Percentiles rank a stretch among this genome's conserved stretches.
Conservation (phyloP, 2,113 vertebrate genomes). For the Chaetodon trifascialis region DNA sequence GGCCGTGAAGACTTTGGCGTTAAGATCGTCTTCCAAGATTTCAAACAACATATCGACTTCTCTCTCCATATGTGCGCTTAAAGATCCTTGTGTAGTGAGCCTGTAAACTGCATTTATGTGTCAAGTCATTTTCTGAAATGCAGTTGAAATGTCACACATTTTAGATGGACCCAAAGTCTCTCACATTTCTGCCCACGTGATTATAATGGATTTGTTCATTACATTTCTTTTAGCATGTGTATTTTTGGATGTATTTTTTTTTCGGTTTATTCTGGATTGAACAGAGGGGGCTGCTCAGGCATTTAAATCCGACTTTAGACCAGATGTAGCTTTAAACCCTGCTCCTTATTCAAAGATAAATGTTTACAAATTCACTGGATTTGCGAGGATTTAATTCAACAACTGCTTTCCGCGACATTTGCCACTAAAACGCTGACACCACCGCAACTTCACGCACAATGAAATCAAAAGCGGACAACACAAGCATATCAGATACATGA, state of each 20-base stretch:
- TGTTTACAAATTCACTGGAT: conserved; percentile 54
- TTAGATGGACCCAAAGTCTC: rapidly evolving
- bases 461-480: conserved; percentile 45
- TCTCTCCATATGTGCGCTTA: neutral
- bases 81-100: neutral
- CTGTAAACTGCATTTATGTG: conserved; percentile 28
- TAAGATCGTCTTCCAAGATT: conserved; percentile 44
- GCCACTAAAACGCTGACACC: conserved; percentile 21
- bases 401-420: conserved; percentile 26
- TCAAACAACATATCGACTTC: conserved; percentile 27
- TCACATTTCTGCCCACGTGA: neutral
- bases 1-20: conserved; percentile 93
- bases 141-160: neutral
- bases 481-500: conserved; percentile 52
- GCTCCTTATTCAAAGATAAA: conserved; percentile 39
- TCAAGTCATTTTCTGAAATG: neutral
- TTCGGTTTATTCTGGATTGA: conserved; percentile 18
- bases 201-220: neutral
- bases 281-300: neutral
- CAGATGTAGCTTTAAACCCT: conserved; percentile 23
- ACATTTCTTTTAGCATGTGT: neutral
- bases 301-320: conserved; percentile 24
- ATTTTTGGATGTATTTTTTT: neutral
- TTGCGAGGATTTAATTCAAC: conserved; percentile 46
- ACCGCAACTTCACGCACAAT: conserved; percentile 33